Evolutionary conservation across 2,113 vertebrate species (phyloP).

Genomic region (Noturus placidus): DNA sequence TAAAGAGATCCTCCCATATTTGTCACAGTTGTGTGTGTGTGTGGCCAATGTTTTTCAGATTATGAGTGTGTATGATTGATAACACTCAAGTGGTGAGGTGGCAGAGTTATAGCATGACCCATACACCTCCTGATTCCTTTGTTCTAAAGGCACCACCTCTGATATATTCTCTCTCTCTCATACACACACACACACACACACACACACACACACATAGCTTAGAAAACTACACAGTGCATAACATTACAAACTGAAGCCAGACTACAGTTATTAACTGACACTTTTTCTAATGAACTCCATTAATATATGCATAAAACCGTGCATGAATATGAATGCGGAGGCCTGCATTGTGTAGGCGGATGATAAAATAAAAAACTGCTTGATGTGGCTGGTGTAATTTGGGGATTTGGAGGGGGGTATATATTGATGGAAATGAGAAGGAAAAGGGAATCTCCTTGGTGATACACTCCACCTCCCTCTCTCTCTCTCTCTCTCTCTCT

Average conservation of each 20-base stretch:
- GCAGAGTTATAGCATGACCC: conserved; percentile 17
- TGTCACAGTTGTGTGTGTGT: too few species aligned
- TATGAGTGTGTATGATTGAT: conserved; percentile 42
- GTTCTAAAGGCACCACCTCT: conserved; percentile 11
- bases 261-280: not conserved
- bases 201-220: not conserved
- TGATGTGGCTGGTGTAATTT: conserved; percentile 62
- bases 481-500: not conserved
- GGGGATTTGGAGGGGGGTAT: conserved; percentile 40
- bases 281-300: conserved; percentile 53
- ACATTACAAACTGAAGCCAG: conserved; percentile 28
- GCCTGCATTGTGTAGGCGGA: conserved; percentile 60
- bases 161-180: not conserved
- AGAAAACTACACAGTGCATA: not conserved
- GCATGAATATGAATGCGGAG: conserved; percentile 59
- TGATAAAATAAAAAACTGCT: conserved; percentile 62
- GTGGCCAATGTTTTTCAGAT: not conserved
- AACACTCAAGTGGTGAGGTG: conserved; percentile 40
- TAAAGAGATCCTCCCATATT: not conserved
- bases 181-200: conserved; percentile 18
- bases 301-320: conserved; percentile 62
- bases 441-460: conserved; percentile 73
- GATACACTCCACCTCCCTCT: conserved; percentile 57
- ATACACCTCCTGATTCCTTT: conserved; percentile 26
- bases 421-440: conserved; percentile 74